These are phyloP conservation scores for Sylvia atricapilla DNA, from an alignment of 2,113 vertebrate genomes.

Conservation along the genomic window DNA sequence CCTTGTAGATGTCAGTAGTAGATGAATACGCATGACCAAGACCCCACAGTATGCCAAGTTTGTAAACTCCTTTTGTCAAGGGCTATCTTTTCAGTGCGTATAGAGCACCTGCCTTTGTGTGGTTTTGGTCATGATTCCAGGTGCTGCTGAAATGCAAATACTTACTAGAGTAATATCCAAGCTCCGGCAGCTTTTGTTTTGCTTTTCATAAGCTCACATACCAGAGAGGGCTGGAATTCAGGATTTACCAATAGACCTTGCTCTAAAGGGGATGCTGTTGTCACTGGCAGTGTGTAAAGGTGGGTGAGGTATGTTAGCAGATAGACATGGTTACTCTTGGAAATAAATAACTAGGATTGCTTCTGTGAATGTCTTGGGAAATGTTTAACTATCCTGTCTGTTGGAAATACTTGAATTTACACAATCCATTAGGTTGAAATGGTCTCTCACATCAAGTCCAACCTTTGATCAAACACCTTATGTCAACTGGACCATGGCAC, in stretches of 20 bases:
- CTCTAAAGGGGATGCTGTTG: background rate
- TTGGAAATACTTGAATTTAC: background rate
- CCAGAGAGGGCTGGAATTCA: background rate
- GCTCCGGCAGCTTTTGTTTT: background rate
- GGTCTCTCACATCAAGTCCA: background rate
- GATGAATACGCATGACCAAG: background rate
- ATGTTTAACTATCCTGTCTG: background rate
- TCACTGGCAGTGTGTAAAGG: background rate
- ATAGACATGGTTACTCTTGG: background rate
- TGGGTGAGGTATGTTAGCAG: slow-evolving; percentile 22
- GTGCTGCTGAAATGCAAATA: slow-evolving; percentile 24
- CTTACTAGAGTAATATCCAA: background rate
- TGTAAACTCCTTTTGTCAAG: background rate
- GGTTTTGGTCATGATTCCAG: background rate
- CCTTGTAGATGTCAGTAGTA: background rate
- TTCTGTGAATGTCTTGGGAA: background rate
- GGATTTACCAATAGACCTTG: background rate
- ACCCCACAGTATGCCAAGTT: background rate
- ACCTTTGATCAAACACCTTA: background rate
- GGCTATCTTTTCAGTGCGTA: background rate
- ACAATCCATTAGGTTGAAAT: background rate
- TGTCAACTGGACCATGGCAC: background rate
- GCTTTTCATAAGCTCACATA: background rate
- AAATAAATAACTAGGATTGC: background rate
- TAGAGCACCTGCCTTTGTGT: background rate